Conservation (phyloP, 2,888 invertebrate species). For the Graphium colonna region DNA sequence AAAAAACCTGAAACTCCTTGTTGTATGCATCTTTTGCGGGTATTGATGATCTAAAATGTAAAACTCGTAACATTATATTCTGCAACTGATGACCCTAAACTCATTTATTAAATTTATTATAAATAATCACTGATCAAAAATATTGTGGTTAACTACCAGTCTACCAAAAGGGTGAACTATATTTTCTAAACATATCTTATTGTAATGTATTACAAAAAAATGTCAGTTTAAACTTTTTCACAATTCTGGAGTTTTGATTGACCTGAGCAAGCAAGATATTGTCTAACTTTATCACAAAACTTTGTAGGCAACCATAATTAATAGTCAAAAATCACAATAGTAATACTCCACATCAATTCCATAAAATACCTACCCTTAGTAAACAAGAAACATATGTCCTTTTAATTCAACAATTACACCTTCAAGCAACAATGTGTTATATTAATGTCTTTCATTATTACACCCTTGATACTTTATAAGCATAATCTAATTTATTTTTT, state of each 20-base stretch:
- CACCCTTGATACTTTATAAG: neutral
- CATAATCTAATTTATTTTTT: neutral
- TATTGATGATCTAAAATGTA: too few species aligned
- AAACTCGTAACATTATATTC: too few species aligned
- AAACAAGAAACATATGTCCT: neutral
- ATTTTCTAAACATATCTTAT: too few species aligned
- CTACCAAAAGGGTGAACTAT: too few species aligned
- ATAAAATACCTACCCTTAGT: conserved; percentile 11
- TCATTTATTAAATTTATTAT: neutral
- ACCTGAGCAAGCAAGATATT: too few species aligned
- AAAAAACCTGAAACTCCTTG: too few species aligned
- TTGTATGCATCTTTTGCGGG: too few species aligned
- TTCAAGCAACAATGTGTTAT: conserved; percentile 3
- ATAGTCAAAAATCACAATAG: conserved; percentile 40
- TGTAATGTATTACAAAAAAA: too few species aligned
- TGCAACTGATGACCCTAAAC: neutral
- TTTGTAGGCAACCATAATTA: conserved; percentile 35
- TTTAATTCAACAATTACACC: conserved; percentile 3
- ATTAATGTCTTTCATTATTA: neutral
- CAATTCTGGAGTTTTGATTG: too few species aligned
- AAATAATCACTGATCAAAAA: conserved; percentile 3
- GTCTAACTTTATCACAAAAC: conserved; percentile 54
- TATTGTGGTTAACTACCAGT: too few species aligned
- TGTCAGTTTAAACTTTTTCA: too few species aligned
- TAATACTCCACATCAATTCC: conserved; percentile 9